Evolutionary conservation across 2,797 vertebrate species (phyloP).

Genomic region (Ceryle rudis): DNA sequence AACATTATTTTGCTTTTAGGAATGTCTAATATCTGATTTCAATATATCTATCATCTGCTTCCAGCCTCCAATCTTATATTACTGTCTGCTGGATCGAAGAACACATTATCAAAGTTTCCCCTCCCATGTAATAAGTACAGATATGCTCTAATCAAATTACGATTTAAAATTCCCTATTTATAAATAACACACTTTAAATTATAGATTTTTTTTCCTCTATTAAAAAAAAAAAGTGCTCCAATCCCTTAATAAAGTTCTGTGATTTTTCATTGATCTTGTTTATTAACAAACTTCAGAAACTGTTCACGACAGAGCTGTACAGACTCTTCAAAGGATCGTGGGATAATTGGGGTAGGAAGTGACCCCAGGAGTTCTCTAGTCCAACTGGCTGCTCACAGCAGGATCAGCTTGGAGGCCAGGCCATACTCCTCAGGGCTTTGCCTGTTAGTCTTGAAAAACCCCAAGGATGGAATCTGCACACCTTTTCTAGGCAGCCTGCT

Average conservation of each 20-base stretch:
- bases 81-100: neutral
- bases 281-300: neutral
- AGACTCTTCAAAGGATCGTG: neutral
- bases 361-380: neutral
- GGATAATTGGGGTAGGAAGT: neutral
- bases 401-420: neutral
- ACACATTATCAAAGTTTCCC: neutral
- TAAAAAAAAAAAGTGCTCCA: neutral
- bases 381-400: neutral
- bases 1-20: conserved; percentile 20
- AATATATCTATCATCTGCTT: neutral
- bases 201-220: neutral
- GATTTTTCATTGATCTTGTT: neutral
- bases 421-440: neutral
- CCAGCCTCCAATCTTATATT: neutral
- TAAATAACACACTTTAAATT: neutral
- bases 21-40: neutral
- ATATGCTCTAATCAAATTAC: neutral
- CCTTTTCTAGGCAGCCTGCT: neutral
- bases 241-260: neutral
- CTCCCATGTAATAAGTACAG: neutral
- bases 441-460: neutral
- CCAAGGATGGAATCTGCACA: too few species aligned
- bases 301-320: neutral
- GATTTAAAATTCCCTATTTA: neutral